Conservation (phyloP, 2,113 vertebrate genomes). For the Seriola dumerili region DNA sequence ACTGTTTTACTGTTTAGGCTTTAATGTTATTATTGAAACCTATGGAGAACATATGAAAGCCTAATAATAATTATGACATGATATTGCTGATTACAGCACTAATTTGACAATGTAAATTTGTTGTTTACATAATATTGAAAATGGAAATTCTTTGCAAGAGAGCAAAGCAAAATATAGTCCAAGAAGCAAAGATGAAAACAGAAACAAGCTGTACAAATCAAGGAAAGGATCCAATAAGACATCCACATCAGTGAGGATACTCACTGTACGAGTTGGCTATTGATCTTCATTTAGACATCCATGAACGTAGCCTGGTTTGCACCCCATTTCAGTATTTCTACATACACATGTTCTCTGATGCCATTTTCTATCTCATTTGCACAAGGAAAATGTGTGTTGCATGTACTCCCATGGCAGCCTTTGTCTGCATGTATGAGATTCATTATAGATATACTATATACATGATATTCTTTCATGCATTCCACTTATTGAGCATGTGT, state of each 20-base stretch:
- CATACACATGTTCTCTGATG: neutral
- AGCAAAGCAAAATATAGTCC: neutral
- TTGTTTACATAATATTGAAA: neutral
- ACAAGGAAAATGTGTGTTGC: conserved; percentile 27
- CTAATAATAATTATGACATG: neutral
- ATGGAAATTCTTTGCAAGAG: neutral
- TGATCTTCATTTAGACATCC: neutral
- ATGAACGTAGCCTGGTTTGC: conserved; percentile 5
- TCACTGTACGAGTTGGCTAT: neutral
- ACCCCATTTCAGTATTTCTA: neutral
- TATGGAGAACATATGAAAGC: no score
- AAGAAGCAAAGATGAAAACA: neutral
- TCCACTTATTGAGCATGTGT: neutral
- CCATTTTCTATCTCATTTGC: conserved; percentile 22
- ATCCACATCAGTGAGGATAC: neutral
- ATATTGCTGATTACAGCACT: neutral
- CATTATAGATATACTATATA: conserved; percentile 39
- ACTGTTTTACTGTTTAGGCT: neutral
- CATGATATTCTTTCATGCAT: conserved; percentile 35
- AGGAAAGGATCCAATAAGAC: conserved; percentile 9
- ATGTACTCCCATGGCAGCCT: conserved; percentile 12
- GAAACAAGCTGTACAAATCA: neutral
- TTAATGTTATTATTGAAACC: neutral
- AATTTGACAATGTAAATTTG: neutral
- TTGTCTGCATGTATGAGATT: conserved; percentile 17